Base-by-base conservation (phyloP, 2,797 vertebrate genomes). In the Gastrophryne carolinensis region DNA sequence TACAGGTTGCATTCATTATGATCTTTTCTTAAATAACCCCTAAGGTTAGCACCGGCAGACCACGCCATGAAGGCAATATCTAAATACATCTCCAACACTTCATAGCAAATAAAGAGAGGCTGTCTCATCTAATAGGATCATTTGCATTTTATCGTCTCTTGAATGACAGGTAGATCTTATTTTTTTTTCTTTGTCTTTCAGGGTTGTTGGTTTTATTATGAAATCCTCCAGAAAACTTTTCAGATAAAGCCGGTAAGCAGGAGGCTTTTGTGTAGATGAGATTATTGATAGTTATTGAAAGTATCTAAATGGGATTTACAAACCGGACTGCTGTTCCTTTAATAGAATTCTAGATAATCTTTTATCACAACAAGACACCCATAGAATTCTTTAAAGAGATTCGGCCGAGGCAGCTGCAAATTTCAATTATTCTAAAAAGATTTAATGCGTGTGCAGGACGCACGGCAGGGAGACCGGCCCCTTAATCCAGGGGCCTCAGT, bases 391-490 rank as follows among this genome's bases (percentile, higher is more conserved):
- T 95, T 93, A 91, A 95, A 95, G 91, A 95, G 94, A 94, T 91
- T 91, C 88, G 90, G 88, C 87, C 87, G 90, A 89, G 91, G 90
- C 90, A 83, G 91, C 92, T 92, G 93, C 94, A 96, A 94, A 96
- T 96, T 96, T 98, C 92, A 97, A 95, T 97, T 97, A 96, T 94
- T 93, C 91, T 87, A 87, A 90, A 87, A 90, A 87, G 91, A 91
- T 94, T 94, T 95, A 95, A 95, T 96, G 95, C 94, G 89, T 93
- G 92, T 91, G 91, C 94, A 94, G 93, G 91, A 44, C 39, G 39
- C 17, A n/a, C 8, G 39, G 39, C 13, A 44, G 15, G 39, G 15
- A 94, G 90, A 91, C 91, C 85, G 90, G 89, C 84, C 39, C 58
- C 19, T 49, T 94, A 93, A 95, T 95, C 94, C 93, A 91, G 92